Evolutionary conservation across 1,140 invertebrate species (phyloP).

Genomic region (Matsumurasca onukii): DNA sequence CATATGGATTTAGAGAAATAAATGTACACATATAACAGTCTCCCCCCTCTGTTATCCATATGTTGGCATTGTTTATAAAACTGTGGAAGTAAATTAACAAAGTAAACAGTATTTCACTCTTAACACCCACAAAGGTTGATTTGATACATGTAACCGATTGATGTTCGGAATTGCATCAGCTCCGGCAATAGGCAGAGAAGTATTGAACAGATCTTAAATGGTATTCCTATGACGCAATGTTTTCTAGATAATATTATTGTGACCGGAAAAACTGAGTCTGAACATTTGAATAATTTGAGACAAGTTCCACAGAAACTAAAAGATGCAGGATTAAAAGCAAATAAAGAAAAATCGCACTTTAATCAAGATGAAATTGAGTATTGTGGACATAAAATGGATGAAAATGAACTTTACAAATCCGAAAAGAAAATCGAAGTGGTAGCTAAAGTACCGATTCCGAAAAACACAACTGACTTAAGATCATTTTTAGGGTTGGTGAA

Average conservation of each 20-base stretch:
- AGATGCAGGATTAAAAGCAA: not conserved
- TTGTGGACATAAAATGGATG: not conserved
- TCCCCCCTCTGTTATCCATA: no score
- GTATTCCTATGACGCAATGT: not conserved
- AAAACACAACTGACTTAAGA: not conserved
- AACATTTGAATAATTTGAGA: not conserved
- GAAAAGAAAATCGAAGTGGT: not conserved
- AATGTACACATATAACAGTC: no score
- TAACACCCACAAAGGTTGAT: not conserved
- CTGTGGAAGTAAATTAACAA: no score
- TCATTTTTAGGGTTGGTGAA: not conserved
- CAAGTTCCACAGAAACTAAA: not conserved
- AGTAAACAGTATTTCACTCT: not conserved
- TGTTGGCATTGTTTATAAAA: no score
- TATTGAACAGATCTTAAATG: not conserved
- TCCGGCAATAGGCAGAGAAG: not conserved
- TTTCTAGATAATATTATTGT: not conserved
- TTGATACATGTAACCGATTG: constrained; percentile 1
- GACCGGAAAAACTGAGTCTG: not conserved
- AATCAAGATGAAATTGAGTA: not conserved
- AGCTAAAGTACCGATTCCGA: not conserved
- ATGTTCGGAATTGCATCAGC: not conserved
- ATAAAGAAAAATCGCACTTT: not conserved
- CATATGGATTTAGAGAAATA: no score
- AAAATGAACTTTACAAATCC: not conserved